Base-by-base conservation (phyloP, 2,797 vertebrate genomes). In the Micrastur ruficollis region DNA sequence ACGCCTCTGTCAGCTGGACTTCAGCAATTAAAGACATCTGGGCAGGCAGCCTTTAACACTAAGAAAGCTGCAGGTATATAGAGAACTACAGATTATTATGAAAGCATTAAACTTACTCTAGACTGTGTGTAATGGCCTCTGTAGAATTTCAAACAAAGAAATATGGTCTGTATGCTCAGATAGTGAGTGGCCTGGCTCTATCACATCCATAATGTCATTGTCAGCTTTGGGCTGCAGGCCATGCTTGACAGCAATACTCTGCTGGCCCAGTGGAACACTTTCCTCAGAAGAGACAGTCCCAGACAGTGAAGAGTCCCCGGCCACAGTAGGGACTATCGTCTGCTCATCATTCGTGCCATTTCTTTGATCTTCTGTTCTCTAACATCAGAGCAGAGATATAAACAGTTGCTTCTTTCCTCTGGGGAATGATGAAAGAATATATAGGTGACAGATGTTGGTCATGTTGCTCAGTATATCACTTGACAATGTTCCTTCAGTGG, bases 181-280 rank as follows among this genome's bases (percentile, higher is more conserved):
- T 62, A 47, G n/a, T 19, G 66, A 92, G 16, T 36, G 46, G 8
- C 81, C 44, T 42, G 56, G 31, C 72, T 78, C 22, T 11, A 22
- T 47, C 2, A 3, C 5, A 2, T 78, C 47, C 1, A 0, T 67
- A 44, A 40, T 1, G 6, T 52, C 58, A 8, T 12, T 23, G 52
- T 50, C 68, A 78, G 68, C 40, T 86, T n/a, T 90, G 75, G 59
- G 42, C 74, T 93, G 61, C 36, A 62, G 63, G 44, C 68, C 8
- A 0, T 12, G 26, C 52, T 74, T 83, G 65, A 52, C n/a, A 59
- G 55, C 1, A 2, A 27, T 50, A 52, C 34, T 76, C 59, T 82
- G 38, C 58, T 85, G 53, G 58, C 61, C 49, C 22, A 29, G 6
- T n/a, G 68, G 63, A 82, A 49, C 15, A 3, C 12, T 61, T 72